Base-by-base conservation (phyloP, 2,888 invertebrate species). In the Microplitis manilae region DNA sequence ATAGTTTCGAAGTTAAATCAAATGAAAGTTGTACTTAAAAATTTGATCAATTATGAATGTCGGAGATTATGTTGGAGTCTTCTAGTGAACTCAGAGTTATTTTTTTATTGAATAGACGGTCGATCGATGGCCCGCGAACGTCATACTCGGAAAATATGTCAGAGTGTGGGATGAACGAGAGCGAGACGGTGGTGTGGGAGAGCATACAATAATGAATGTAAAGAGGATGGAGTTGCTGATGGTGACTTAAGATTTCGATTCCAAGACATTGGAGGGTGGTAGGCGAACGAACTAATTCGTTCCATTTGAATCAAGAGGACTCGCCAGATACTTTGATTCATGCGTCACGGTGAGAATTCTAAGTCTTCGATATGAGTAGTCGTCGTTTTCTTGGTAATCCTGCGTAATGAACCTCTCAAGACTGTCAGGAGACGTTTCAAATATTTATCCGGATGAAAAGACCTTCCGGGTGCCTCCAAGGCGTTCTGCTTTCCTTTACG, bases 341-440 rank as follows among this genome's bases (percentile, higher is more conserved):
- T 82, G 41, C 81, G 80, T 75, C 79, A 81, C 79, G 81, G 81
- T 78, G 82, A 83, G 86, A 84, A 84, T 86, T 77, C 84, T 85
- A 86, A 87, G 85, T 86, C 87, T 81, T 82, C 87, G 87, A 87
- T 88, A 87, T 87, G 86, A 87, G 85, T 76, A 82, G 83, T 79
- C 83, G 81, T 30, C 59, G 8, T 20, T 62, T 40, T 30, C 62
- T 41, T 81, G 67, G 85, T 88, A 88, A 88, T 88, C 87, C 87
- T 68, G 70, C 84, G 86, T 88, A 87, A 88, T 87, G 87, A 88
- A 86, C 84, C 84, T 86, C 84, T 85, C 84, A 84, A 86, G 87
- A 85, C 82, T 84, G 84, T 84, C 84, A 81, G 79, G 81, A 81
- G 81, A 82, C 83, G 82, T 82, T 85, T 86, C 85, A 85, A 87